Evolutionary conservation across 2,797 vertebrate species (phyloP).

Genomic region (Vipera ursinii): DNA sequence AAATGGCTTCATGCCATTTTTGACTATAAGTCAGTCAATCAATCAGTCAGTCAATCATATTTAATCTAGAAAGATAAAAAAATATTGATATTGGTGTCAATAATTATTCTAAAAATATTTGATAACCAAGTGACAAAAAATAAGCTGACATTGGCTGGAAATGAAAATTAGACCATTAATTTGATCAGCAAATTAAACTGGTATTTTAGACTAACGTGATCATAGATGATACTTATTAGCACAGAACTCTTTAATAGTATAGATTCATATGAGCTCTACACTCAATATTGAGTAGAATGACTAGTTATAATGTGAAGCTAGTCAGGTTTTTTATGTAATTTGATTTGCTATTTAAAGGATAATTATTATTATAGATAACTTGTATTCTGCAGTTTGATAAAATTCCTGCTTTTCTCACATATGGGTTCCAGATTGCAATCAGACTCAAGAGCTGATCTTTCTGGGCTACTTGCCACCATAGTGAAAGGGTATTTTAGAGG

Average conservation of each 20-base stretch:
- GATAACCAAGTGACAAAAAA: neutral
- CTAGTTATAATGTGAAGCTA: neutral
- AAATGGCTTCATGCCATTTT: too few species aligned
- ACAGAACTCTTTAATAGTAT: neutral
- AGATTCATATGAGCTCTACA: neutral
- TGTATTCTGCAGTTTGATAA: neutral
- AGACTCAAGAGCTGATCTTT: neutral
- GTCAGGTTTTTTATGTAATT: neutral
- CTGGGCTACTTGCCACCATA: constrained; percentile 1
- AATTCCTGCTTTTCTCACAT: neutral
- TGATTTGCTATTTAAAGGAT: neutral
- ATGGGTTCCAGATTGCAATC: neutral
- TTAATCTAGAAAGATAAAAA: too few species aligned
- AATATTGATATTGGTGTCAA: neutral
- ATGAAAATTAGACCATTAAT: neutral
- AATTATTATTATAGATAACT: neutral
- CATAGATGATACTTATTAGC: neutral
- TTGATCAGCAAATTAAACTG: neutral
- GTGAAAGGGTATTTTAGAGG: neutral
- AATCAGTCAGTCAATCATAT: too few species aligned
- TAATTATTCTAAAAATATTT: neutral
- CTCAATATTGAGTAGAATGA: neutral
- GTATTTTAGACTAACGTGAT: neutral
- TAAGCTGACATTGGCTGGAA: neutral
- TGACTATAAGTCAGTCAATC: too few species aligned